phyloP scores from a whole-genome alignment of 2,797 vertebrate species.

The Diceros bicornis region DNA sequence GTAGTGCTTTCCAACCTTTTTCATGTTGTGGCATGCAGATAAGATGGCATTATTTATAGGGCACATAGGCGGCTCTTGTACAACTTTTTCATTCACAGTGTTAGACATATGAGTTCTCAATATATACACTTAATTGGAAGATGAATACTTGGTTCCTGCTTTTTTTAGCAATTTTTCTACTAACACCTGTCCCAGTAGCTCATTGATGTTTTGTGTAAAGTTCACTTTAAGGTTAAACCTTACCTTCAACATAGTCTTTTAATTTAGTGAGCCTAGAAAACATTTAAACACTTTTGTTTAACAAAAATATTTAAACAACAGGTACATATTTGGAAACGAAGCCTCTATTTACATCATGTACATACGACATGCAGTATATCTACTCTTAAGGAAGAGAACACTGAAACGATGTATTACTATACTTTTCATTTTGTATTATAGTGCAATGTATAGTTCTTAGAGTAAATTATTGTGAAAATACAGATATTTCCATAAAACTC shows the following conservation, averaged over 20 bases:
- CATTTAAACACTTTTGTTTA: neutral
- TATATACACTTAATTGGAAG: neutral
- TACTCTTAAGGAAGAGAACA: slow-evolving; percentile 38
- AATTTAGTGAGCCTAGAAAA: slow-evolving; percentile 49
- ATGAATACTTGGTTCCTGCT: neutral
- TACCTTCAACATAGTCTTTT: slow-evolving; percentile 45
- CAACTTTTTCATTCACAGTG: neutral
- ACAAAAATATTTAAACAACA: slow-evolving; percentile 28
- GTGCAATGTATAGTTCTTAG: slow-evolving; percentile 29
- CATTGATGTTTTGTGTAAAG: slow-evolving; percentile 38
- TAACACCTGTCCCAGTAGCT: neutral
- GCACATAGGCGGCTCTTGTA: no score
- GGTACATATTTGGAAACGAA: slow-evolving; percentile 58
- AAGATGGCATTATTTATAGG: no score
- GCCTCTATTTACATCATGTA: neutral
- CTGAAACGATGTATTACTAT: slow-evolving; percentile 18
- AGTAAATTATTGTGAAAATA: slow-evolving; percentile 73
- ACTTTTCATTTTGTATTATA: slow-evolving; percentile 67
- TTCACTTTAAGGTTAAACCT: slow-evolving; percentile 26
- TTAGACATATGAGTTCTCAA: neutral
- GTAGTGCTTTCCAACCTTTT: no score
- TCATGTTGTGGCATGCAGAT: no score
- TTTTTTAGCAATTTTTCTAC: neutral
- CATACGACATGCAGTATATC: neutral
- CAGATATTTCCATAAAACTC: slow-evolving; percentile 76